Conservation (phyloP, 2,797 vertebrate genomes). For the Benthosema pterotum region DNA sequence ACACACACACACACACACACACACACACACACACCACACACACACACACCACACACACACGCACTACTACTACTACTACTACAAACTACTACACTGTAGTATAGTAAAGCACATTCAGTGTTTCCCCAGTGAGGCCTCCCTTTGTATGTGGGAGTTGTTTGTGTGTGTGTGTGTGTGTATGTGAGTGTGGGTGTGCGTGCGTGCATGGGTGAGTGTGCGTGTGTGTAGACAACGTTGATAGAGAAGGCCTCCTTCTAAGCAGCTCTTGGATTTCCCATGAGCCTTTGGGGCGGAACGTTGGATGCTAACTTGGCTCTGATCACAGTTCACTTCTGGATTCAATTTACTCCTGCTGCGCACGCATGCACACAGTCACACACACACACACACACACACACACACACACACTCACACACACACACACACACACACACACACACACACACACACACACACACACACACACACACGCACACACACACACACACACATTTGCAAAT, state of each 20-base stretch:
- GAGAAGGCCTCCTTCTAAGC: conserved; percentile 36
- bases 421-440: too few relatives aligned
- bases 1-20: conserved; percentile 8
- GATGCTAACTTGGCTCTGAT: conserved; percentile 77
- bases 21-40: neutral
- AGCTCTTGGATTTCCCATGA: conserved; percentile 77
- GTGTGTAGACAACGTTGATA: conserved; percentile 46
- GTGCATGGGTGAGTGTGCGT: conserved; percentile 36
- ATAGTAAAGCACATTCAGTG: too few relatives aligned
- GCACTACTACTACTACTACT: too few relatives aligned
- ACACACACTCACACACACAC: conserved; percentile 29
- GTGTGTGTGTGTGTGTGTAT: conserved; percentile 16
- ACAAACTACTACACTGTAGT: too few relatives aligned
- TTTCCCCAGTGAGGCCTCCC: too few relatives aligned
- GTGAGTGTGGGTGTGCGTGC: conserved; percentile 26
- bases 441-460: too few relatives aligned
- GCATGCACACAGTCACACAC: neutral
- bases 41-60: neutral
- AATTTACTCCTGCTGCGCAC: conserved; percentile 82
- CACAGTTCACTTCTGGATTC: conserved; percentile 81
- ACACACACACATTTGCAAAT: too few relatives aligned
- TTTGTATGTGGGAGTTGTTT: neutral
- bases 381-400: conserved; percentile 15
- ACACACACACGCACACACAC: too few relatives aligned
- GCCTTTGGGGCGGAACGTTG: conserved; percentile 70